Conservation (phyloP, 1,140 invertebrate species). For the Drosophila saltans region DNA sequence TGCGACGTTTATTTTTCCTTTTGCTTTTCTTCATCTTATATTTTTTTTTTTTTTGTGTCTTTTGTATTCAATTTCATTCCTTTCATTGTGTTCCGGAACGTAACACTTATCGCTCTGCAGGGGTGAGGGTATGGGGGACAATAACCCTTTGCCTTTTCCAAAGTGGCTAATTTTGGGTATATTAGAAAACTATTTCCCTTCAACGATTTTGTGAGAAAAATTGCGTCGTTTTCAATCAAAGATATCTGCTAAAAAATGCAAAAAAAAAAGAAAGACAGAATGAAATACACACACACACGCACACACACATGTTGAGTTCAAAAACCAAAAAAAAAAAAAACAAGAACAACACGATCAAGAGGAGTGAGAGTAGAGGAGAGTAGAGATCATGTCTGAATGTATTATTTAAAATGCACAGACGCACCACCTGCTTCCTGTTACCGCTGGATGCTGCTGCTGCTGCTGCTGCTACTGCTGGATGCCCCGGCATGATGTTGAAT, state of each 20-base stretch:
- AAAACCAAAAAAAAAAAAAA: slow-evolving; percentile 2
- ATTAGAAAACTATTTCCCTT: slow-evolving; percentile 12
- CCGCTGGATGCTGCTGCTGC: slow-evolving; percentile 25
- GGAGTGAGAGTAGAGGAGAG: slow-evolving; percentile 10
- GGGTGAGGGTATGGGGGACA: not conserved
- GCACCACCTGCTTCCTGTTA: slow-evolving; percentile 54
- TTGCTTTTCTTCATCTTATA: slow-evolving; percentile 24
- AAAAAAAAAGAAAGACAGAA: not conserved
- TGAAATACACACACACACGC: not conserved
- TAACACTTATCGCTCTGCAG: slow-evolving; percentile 15
- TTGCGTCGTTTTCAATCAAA: slow-evolving; percentile 18
- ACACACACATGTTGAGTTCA: slow-evolving; percentile 6
- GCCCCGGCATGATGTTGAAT: not conserved
- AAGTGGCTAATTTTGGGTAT: slow-evolving; percentile 20
- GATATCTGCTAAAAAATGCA: slow-evolving; percentile 2
- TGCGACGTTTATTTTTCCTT: slow-evolving; percentile 49
- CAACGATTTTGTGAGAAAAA: slow-evolving; percentile 11
- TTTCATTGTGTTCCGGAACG: slow-evolving; percentile 33
- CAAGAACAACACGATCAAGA: not conserved
- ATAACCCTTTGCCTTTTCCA: slow-evolving; percentile 14
- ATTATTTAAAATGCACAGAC: slow-evolving; percentile 29
- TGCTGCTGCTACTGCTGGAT: slow-evolving; percentile 7
- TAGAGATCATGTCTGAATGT: slow-evolving; percentile 8
- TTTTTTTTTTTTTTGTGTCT: slow-evolving; percentile 17
- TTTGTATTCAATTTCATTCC: slow-evolving; percentile 8